A percentile compares a stretch with the other conserved stretches of the same genome.
phyloP scores from a whole-genome alignment of 2,888 invertebrate species.

The Lasioglossum villosulum region DNA sequence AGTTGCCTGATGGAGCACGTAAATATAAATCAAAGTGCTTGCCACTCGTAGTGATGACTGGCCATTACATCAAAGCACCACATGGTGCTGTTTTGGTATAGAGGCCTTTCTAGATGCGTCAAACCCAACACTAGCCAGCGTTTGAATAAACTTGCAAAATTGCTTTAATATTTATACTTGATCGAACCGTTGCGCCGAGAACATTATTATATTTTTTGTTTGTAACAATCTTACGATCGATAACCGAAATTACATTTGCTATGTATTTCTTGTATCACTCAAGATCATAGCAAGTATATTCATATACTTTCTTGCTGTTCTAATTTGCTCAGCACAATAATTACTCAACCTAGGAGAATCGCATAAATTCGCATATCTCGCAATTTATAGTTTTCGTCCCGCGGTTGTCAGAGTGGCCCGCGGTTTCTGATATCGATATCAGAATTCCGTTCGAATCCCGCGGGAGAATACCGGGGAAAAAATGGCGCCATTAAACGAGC shows the following conservation, averaged over 20 bases:
- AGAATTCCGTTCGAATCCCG: background rate
- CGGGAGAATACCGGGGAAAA: background rate
- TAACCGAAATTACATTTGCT: too few species aligned
- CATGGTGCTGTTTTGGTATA: background rate
- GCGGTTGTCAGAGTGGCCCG: background rate
- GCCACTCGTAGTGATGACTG: background rate
- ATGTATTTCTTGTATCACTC: too few species aligned
- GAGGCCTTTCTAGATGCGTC: background rate
- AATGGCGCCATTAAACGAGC: slow-evolving; percentile 10
- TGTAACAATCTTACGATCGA: too few species aligned
- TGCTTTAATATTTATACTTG: too few species aligned
- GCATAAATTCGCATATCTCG: slow-evolving; percentile 42
- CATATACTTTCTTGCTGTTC: too few species aligned
- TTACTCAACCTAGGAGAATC: background rate
- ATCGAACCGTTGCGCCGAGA: too few species aligned
- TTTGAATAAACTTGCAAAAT: too few species aligned
- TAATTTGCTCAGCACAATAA: background rate
- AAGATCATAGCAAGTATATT: too few species aligned
- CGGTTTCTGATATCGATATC: slow-evolving; percentile 1
- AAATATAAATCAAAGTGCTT: background rate
- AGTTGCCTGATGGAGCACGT: background rate
- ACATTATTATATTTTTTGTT: too few species aligned
- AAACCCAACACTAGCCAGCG: too few species aligned
- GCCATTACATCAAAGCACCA: background rate
- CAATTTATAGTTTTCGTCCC: background rate